phyloP scores from a whole-genome alignment of 2,888 invertebrate species.

The Mayetiola destructor region DNA sequence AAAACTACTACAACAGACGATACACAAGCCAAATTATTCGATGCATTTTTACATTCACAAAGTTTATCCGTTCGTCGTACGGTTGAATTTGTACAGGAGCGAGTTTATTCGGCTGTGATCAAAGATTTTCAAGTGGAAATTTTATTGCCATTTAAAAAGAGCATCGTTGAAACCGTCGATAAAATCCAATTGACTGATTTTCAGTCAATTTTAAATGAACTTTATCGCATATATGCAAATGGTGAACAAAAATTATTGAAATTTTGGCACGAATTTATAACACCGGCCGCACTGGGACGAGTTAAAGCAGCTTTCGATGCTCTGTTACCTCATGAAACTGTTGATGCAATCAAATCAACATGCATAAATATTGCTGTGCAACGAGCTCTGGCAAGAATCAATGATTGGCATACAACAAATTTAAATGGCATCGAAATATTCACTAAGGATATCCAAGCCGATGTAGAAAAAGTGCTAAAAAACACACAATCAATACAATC shows the following conservation, averaged over 20 bases:
- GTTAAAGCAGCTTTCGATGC: conserved; percentile 31
- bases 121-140: conserved; percentile 39
- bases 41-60: conserved; percentile 69
- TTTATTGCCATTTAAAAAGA: conserved; percentile 35
- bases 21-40: conserved; percentile 54
- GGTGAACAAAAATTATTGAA: conserved; percentile 22
- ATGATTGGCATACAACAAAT: conserved; percentile 42
- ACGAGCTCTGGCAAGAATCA: conserved; percentile 38
- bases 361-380: conserved; percentile 39
- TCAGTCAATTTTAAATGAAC: conserved; percentile 3
- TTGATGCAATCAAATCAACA: conserved; percentile 36
- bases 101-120: conserved; percentile 61
- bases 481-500: conserved; percentile 17
- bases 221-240: conserved; percentile 17
- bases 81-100: conserved; percentile 67
- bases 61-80: conserved; percentile 61
- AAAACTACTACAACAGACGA: no score
- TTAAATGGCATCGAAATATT: conserved; percentile 29
- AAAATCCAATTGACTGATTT: conserved; percentile 21
- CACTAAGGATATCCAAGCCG: conserved; percentile 29
- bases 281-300: conserved; percentile 25
- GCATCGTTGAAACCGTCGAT: conserved; percentile 15
- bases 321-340: conserved; percentile 40
- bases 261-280: conserved; percentile 26
- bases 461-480: conserved; percentile 23